Evolutionary conservation across 2,797 vertebrate genomes (phyloP).

Genomic region (Diplodus sargus): DNA sequence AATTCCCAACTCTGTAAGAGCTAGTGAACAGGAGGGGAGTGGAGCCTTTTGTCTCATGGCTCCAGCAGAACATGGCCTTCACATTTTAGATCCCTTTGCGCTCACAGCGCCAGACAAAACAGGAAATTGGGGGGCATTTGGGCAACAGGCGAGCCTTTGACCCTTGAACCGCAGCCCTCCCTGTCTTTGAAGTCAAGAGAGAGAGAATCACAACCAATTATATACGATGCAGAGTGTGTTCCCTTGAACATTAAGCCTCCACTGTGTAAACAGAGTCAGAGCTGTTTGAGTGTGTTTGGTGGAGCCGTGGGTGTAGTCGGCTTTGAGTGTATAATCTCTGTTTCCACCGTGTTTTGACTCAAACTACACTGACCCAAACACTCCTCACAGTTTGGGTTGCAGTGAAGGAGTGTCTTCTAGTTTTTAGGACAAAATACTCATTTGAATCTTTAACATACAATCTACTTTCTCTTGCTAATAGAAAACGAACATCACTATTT

Average conservation of each 20-base stretch:
- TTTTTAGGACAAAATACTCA: not conserved
- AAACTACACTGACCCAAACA: conserved; percentile 59
- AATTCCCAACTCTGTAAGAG: not conserved
- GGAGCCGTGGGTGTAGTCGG: conserved; percentile 64
- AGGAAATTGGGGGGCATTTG: conserved; percentile 84
- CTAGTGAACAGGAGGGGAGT: not conserved
- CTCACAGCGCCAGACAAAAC: conserved; percentile 77
- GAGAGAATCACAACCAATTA: conserved; percentile 84
- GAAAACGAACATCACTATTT: conserved; percentile 29
- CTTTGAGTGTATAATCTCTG: conserved; percentile 63
- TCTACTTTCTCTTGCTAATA: conserved; percentile 4
- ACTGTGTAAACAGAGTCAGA: conserved; percentile 78
- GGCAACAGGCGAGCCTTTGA: conserved; percentile 80
- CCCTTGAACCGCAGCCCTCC: conserved; percentile 78
- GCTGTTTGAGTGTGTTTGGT: conserved; percentile 63
- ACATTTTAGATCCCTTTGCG: conserved; percentile 62
- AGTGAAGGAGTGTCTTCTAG: conserved; percentile 18
- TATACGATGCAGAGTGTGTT: conserved; percentile 77
- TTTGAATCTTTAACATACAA: conserved; percentile 12
- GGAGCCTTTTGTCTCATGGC: conserved; percentile 52
- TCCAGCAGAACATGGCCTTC: conserved; percentile 56
- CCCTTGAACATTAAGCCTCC: conserved; percentile 74
- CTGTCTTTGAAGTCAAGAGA: conserved; percentile 82
- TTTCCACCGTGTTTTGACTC: conserved; percentile 62
- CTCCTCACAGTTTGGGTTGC: conserved; percentile 3